phyloP scores from a whole-genome alignment of 1,140 invertebrate species.

The Prorops nasuta region DNA sequence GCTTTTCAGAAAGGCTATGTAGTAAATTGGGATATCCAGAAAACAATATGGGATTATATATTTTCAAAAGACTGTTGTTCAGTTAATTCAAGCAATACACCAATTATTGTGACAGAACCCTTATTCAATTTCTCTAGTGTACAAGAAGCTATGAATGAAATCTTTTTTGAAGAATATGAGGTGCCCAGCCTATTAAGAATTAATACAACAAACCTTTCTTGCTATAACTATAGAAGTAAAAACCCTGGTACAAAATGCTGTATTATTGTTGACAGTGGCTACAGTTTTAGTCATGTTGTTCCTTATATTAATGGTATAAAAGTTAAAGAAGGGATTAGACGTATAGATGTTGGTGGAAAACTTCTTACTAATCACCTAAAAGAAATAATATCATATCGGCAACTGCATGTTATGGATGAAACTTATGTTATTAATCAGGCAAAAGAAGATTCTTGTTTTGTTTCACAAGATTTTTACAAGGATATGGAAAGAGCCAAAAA shows the following conservation, averaged over 20 bases:
- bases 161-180: constrained; percentile 97
- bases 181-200: constrained; percentile 81
- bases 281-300: constrained; percentile 93
- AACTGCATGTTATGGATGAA: constrained; percentile 98
- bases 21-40: constrained; percentile 93
- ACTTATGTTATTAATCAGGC: constrained; percentile 98
- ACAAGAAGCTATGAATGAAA: constrained; percentile 91
- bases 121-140: constrained; percentile 91
- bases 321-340: constrained; percentile 71
- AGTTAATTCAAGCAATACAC: constrained; percentile 72
- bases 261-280: constrained; percentile 89
- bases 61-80: constrained; percentile 87
- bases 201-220: constrained; percentile 72
- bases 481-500: constrained; percentile 80
- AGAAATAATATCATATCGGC: constrained; percentile 94
- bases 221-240: constrained; percentile 63
- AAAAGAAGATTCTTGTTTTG: constrained; percentile 97
- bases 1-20: constrained; percentile 95
- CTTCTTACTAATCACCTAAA: constrained; percentile 97
- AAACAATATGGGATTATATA: constrained; percentile 94
- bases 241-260: constrained; percentile 69
- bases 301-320: constrained; percentile 92
- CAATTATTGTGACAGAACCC: constrained; percentile 91
- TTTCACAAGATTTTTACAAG: constrained; percentile 80
- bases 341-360: constrained; percentile 97